Evolutionary conservation across 2,113 vertebrate genomes (phyloP), one percentile per base, ranked within the genome.

Genomic region (Psilopogon haemacephalus): DNA sequence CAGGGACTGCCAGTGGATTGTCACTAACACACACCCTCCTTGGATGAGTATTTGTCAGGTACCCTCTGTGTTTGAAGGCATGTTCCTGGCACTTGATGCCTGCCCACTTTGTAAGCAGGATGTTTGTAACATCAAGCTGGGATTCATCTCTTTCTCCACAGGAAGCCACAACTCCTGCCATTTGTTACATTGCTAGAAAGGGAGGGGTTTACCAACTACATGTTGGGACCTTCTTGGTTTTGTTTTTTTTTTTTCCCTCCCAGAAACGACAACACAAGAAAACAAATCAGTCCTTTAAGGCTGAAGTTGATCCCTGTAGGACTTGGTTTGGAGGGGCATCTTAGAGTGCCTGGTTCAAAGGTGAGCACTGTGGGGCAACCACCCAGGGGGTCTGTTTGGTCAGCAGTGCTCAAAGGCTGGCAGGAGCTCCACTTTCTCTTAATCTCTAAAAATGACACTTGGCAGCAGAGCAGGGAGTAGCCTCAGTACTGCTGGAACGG

Each of bases 11-110:
- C 81, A 55, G 59, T 30, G 68, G 23, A 2, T 15, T 9, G 28
- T 38, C 23, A 28, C 40, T 30, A n/a, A 16, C 7, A 9, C 44
- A 19, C 23, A 27, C 40, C 11, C 6, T 10, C 10, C 20, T 15
- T 17, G 10, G 5, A 8, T 16, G 23, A 0, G 0, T 33, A 8
- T 70, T 75, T 38, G 32, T 52, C 30, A 16, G 69, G n/a, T 35
- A 12, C 7, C 12, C 30, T 15, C n/a, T 14, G 44, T 0, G 0
- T 54, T 20, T 44, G 33, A 59, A 33, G 37, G 50, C 52, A 44
- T 1, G 0, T 64, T 75, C 63, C 56, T 2, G 2, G 50, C 1
- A 0, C 19, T 35, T 19, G 40, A 19, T 65, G 21, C 30, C 54
- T 40, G 21, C 13, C n/a, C 59, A 42, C 33, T 15, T 15, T 33